Evolutionary conservation across 2,113 vertebrate species (phyloP).

Genomic region (Psephotus haematonotus): DNA sequence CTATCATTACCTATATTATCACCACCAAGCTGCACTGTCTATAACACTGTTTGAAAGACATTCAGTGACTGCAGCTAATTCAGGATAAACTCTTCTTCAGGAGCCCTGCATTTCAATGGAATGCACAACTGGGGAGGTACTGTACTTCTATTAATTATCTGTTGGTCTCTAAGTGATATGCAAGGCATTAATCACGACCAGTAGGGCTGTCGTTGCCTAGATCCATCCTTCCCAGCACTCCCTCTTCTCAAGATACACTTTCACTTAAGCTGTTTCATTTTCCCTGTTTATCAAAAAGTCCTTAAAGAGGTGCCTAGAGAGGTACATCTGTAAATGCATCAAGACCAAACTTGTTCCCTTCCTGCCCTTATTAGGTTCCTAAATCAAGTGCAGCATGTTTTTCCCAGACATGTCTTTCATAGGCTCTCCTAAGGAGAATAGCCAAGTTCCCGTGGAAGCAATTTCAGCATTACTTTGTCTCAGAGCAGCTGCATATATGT

Average conservation of each 20-base stretch:
- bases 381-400: background rate
- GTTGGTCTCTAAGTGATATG: background rate
- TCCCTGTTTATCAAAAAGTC: background rate
- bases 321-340: background rate
- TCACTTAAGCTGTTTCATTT: background rate
- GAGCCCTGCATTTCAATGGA: background rate
- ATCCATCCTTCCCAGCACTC: background rate
- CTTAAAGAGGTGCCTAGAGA: background rate
- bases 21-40: background rate
- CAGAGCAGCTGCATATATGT: background rate
- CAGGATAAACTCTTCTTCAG: background rate
- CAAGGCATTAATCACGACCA: background rate
- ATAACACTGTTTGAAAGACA: background rate
- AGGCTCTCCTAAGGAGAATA: background rate
- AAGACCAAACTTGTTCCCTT: background rate
- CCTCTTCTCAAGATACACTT: background rate
- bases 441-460: background rate
- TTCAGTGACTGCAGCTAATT: background rate
- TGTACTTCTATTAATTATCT: background rate
- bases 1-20: background rate
- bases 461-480: conserved; percentile 6
- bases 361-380: background rate
- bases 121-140: rapidly evolving
- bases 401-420: background rate
- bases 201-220: background rate